These are phyloP conservation scores for Bimastos eiseni DNA, from an alignment of 2,888 invertebrate species.

Conservation along the genomic window DNA sequence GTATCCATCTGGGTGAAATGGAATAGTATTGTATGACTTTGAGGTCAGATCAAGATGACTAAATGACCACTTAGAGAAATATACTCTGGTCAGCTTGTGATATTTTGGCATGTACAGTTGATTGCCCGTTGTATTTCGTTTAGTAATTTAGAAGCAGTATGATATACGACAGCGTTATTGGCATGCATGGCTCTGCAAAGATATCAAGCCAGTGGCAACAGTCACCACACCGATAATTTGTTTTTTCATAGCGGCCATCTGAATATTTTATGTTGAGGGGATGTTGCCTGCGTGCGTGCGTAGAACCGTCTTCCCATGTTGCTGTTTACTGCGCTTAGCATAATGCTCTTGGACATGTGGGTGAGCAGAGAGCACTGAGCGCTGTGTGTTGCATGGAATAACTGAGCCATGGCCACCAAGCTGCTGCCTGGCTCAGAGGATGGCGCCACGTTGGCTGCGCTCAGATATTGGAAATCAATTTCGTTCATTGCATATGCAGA, in stretches of 20 bases:
- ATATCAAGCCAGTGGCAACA: not conserved
- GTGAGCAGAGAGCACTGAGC: no score
- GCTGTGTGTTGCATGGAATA: not conserved
- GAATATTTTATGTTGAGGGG: constrained; percentile 22
- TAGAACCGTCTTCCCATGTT: not conserved
- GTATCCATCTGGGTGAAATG: not conserved
- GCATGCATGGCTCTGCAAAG: not conserved
- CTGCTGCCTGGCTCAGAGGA: not conserved
- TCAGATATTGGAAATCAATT: constrained; percentile 15
- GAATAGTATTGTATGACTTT: not conserved
- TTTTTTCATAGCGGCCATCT: not conserved
- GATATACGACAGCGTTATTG: not conserved
- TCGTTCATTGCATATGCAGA: constrained; percentile 19
- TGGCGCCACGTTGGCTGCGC: not conserved
- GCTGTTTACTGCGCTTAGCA: constrained; percentile 13
- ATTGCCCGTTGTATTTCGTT: not conserved
- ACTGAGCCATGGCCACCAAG: not conserved
- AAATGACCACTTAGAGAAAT: not conserved
- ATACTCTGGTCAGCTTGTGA: not conserved
- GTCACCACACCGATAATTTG: not conserved
- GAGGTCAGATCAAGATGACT: not conserved
- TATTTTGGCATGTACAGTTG: not conserved
- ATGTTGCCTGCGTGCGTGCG: no score
- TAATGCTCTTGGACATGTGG: not conserved
- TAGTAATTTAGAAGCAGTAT: not conserved